Percentiles rank a stretch among this genome's conserved stretches.
Conservation (phyloP, 1,140 invertebrate genomes). For the Anastatus disparis region DNA sequence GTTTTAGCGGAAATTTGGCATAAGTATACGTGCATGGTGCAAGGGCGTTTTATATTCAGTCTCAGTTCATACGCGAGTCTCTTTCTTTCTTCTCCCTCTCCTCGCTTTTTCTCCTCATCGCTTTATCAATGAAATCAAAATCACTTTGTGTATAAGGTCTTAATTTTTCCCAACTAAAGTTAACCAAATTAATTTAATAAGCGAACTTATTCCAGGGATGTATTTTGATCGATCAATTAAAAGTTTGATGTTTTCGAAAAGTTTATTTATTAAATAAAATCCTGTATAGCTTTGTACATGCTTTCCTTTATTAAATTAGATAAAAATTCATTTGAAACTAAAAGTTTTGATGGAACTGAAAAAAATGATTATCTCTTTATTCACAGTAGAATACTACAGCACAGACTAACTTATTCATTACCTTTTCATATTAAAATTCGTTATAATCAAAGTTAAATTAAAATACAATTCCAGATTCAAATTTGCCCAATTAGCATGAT, state of each 20-base stretch:
- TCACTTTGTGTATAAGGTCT: constrained; percentile 8
- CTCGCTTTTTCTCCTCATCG: background rate
- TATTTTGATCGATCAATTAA: background rate
- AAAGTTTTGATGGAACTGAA: too few relatives aligned
- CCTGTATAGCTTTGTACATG: too few relatives aligned
- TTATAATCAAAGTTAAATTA: constrained; percentile 17
- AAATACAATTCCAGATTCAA: constrained; percentile 25
- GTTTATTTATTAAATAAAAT: too few relatives aligned
- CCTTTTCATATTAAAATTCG: constrained; percentile 5
- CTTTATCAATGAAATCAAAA: constrained; percentile 20
- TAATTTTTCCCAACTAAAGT: background rate
- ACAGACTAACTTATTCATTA: too few relatives aligned
- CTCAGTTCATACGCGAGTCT: background rate
- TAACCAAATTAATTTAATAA: constrained; percentile 3
- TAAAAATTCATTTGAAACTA: too few relatives aligned
- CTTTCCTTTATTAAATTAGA: too few relatives aligned
- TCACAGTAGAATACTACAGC: too few relatives aligned
- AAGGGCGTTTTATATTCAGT: background rate
- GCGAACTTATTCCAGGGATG: background rate
- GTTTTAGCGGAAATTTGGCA: constrained; percentile 10
- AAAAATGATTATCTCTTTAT: too few relatives aligned
- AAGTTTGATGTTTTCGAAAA: background rate
- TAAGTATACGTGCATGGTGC: too few relatives aligned
- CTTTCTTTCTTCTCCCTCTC: too few relatives aligned
- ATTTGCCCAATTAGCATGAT: constrained; percentile 32